phyloP scores from a whole-genome alignment of 2,888 invertebrate genomes.

The Cataglyphis livida region DNA sequence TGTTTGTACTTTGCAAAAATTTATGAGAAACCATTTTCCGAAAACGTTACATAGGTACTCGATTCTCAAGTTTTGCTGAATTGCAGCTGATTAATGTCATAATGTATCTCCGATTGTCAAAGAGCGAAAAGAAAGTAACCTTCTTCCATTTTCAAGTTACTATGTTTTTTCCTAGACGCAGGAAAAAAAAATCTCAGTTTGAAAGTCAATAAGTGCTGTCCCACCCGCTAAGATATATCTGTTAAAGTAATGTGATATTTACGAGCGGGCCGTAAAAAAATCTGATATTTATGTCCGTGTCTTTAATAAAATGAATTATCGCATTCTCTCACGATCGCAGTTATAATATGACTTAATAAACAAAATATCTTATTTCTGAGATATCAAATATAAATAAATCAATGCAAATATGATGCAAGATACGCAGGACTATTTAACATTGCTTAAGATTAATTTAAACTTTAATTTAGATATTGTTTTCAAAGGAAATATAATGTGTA shows the following conservation, averaged over 20 bases:
- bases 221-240: not conserved
- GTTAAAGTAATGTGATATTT: constrained; percentile 6
- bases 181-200: not conserved
- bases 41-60: not conserved
- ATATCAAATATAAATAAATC: not conserved
- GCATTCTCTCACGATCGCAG: not conserved
- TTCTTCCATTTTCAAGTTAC: not conserved
- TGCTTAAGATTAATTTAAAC: not conserved
- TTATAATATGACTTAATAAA: not conserved
- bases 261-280: not conserved
- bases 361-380: not conserved
- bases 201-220: not conserved
- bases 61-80: not conserved
- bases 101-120: constrained; percentile 67
- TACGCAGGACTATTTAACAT: not conserved
- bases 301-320: not conserved
- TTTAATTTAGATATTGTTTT: not conserved
- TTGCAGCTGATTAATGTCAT: constrained; percentile 59
- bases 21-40: constrained; percentile 3
- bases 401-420: not conserved
- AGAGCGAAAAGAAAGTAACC: constrained; percentile 13
- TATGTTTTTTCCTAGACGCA: not conserved
- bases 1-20: not conserved
- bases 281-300: not conserved
- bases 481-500: not conserved